Evolutionary conservation across 2,113 vertebrate genomes (phyloP).

Genomic region (Otolemur garnettii): DNA sequence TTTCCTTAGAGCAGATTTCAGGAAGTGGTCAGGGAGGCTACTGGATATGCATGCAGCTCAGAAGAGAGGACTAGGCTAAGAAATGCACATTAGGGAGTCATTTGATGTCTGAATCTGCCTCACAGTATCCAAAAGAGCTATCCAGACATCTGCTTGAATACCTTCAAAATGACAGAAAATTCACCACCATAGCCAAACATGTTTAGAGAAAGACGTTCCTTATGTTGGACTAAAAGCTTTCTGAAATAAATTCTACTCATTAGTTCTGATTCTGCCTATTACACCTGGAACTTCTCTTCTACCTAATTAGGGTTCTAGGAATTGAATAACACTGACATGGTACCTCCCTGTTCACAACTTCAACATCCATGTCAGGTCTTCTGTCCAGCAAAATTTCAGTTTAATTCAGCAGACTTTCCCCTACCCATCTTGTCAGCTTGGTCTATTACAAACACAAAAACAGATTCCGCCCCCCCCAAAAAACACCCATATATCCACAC

Average conservation of each 20-base stretch:
- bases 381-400: not conserved
- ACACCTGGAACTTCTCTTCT: not conserved
- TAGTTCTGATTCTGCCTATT: constrained; percentile 40
- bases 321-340: not conserved
- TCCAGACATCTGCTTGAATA: not conserved
- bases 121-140: not conserved
- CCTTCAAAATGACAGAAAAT: constrained; percentile 1
- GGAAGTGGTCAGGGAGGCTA: not conserved
- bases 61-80: not conserved
- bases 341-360: not conserved
- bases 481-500: not conserved
- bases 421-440: not conserved
- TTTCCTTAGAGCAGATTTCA: not conserved
- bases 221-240: not conserved
- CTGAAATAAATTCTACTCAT: not conserved
- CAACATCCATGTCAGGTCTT: not conserved
- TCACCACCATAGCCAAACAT: not conserved
- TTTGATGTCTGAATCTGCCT: not conserved
- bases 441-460: not conserved
- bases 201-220: not conserved
- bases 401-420: not conserved
- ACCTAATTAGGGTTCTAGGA: not conserved
- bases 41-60: not conserved
- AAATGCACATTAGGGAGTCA: not conserved
- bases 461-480: not conserved